phyloP scores from a whole-genome alignment of 2,888 invertebrate species.

The Mongoloraphidia duomilia region DNA sequence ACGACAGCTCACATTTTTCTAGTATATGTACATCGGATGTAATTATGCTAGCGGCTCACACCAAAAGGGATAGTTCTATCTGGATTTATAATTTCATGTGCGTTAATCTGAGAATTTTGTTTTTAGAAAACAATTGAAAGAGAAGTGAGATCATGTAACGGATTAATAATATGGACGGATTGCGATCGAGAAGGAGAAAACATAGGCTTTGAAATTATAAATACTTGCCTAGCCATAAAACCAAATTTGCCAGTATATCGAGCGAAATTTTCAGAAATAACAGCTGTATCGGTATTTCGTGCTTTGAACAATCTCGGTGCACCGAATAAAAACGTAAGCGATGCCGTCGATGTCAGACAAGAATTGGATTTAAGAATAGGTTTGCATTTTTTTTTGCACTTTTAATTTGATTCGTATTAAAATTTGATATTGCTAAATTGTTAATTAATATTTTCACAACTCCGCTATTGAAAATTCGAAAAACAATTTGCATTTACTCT shows the following conservation, averaged over 20 bases:
- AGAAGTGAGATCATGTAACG: slow-evolving; percentile 48
- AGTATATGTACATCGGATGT: neutral
- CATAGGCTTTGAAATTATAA: slow-evolving; percentile 94
- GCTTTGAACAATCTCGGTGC: slow-evolving; percentile 65
- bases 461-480: no score
- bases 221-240: slow-evolving; percentile 70
- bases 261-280: slow-evolving; percentile 97
- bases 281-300: slow-evolving; percentile 59
- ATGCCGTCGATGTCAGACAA: slow-evolving; percentile 86
- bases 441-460: no score
- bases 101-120: slow-evolving; percentile 4
- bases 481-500: no score
- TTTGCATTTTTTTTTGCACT: slow-evolving; percentile 22
- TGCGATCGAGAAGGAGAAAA: slow-evolving; percentile 99
- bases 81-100: no score
- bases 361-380: slow-evolving; percentile 90
- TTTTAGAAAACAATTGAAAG: slow-evolving; percentile 52
- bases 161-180: slow-evolving; percentile 97
- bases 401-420: neutral
- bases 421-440: no score
- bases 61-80: no score
- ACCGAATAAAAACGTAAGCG: slow-evolving; percentile 68
- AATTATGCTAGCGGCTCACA: no score
- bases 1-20: no score
- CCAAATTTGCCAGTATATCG: slow-evolving; percentile 54